A percentile compares a stretch with the other conserved stretches of the same genome.
phyloP scores from a whole-genome alignment of 2,888 invertebrate genomes.

The Fragum fragum region DNA sequence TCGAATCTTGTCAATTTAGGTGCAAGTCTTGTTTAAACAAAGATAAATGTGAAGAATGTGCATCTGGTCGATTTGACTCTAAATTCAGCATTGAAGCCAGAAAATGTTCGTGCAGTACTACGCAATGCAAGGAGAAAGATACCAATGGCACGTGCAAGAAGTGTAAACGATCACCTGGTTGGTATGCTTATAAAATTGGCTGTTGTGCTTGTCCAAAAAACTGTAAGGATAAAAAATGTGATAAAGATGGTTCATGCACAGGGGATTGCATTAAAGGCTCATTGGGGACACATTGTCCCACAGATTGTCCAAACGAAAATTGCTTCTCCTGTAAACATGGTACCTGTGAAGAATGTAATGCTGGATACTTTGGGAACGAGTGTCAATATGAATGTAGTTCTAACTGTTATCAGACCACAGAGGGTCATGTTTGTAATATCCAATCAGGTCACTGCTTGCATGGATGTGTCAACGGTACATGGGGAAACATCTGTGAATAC shows the following conservation, averaged over 20 bases:
- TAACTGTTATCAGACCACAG: background rate
- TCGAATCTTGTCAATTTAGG: background rate
- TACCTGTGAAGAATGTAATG: background rate
- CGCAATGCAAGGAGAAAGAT: background rate
- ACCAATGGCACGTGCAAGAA: background rate
- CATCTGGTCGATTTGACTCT: background rate
- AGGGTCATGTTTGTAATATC: background rate
- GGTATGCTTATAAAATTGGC: background rate
- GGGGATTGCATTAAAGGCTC: background rate
- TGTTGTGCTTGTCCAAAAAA: background rate
- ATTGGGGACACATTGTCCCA: background rate
- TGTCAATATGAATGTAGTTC: background rate
- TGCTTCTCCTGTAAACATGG: background rate
- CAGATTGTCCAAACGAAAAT: background rate
- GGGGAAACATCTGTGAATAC: background rate
- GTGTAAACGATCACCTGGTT: background rate
- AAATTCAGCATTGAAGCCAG: background rate
- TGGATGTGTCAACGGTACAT: slow-evolving; percentile 9
- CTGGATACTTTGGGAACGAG: background rate
- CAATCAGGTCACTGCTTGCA: background rate
- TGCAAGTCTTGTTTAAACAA: background rate
- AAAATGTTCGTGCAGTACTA: background rate
- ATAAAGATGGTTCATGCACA: background rate
- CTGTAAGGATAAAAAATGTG: background rate
- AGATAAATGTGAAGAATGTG: background rate